These are phyloP conservation scores for Agrotis segetum DNA, from an alignment of 2,888 invertebrate species.

Conservation along the genomic window DNA sequence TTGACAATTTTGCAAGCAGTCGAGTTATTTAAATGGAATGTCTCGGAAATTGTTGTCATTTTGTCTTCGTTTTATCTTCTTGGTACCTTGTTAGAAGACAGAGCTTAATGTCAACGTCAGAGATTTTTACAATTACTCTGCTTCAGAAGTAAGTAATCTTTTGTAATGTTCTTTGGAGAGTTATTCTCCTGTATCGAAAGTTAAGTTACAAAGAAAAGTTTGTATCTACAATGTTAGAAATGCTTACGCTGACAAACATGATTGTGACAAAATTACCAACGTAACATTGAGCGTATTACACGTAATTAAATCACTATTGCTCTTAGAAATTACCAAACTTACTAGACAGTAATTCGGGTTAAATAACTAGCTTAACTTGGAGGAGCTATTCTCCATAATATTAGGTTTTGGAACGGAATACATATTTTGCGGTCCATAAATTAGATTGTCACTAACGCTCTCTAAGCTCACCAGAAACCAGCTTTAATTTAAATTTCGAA, in stretches of 20 bases:
- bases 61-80: conserved; percentile 40
- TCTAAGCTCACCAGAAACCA: conserved; percentile 44
- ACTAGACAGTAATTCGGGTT: conserved; percentile 12
- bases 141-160: conserved; percentile 11
- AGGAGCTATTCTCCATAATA: conserved; percentile 20
- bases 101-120: conserved; percentile 35
- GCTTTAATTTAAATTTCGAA: conserved; percentile 73
- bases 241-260: conserved; percentile 18
- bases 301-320: conserved; percentile 36
- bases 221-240: conserved; percentile 12
- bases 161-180: neutral
- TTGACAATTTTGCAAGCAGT: conserved; percentile 48
- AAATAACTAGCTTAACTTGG: conserved; percentile 32
- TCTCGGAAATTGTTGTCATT: conserved; percentile 44
- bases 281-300: conserved; percentile 21
- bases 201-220: conserved; percentile 8
- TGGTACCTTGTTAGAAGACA: conserved; percentile 32
- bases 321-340: conserved; percentile 31
- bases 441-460: conserved; percentile 26
- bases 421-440: conserved; percentile 23
- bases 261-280: conserved; percentile 10
- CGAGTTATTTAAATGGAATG: conserved; percentile 55
- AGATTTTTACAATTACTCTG: conserved; percentile 33
- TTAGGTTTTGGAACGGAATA: conserved; percentile 27
- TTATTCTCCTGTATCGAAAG: conserved; percentile 14